These are phyloP conservation scores for Taurulus bubalis DNA, from an alignment of 2,113 vertebrate genomes.

Conservation along the genomic window DNA sequence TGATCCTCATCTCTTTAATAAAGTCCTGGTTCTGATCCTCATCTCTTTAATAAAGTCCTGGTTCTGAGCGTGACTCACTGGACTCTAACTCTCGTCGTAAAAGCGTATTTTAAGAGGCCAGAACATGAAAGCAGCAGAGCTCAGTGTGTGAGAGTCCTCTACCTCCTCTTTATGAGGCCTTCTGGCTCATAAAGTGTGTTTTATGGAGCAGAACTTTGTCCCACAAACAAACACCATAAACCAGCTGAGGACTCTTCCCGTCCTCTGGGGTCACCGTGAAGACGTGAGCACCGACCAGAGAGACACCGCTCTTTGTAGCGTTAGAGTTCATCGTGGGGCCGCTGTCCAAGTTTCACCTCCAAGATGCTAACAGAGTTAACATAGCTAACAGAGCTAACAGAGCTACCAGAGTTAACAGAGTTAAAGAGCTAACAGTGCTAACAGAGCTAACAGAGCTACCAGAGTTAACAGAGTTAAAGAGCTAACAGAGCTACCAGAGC, in stretches of 20 bases:
- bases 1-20: no score
- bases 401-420: no score
- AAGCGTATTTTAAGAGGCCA: not conserved
- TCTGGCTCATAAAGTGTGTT: slow-evolving; percentile 22
- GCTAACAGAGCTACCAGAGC: no score
- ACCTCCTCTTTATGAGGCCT: slow-evolving; percentile 20
- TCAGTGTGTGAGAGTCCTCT: not conserved
- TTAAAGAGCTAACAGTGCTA: no score
- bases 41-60: not conserved
- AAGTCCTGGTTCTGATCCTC: no score
- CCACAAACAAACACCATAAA: slow-evolving; percentile 17
- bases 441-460: no score
- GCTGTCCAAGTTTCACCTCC: no score
- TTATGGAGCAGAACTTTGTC: slow-evolving; percentile 30
- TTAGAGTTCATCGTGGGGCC: no score
- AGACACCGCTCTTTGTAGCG: no score
- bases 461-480: no score
- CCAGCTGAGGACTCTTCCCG: not conserved
- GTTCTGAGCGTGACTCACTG: not conserved
- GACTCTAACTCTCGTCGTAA: not conserved
- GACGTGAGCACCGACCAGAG: not conserved
- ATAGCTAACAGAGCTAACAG: no score
- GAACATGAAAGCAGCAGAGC: not conserved
- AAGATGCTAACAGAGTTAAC: no score
- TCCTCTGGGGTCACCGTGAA: not conserved